A percentile compares a stretch with the other conserved stretches of the same genome.
Evolutionary conservation across 2,797 vertebrate species (phyloP).

Genomic region (Artibeus lituratus): DNA sequence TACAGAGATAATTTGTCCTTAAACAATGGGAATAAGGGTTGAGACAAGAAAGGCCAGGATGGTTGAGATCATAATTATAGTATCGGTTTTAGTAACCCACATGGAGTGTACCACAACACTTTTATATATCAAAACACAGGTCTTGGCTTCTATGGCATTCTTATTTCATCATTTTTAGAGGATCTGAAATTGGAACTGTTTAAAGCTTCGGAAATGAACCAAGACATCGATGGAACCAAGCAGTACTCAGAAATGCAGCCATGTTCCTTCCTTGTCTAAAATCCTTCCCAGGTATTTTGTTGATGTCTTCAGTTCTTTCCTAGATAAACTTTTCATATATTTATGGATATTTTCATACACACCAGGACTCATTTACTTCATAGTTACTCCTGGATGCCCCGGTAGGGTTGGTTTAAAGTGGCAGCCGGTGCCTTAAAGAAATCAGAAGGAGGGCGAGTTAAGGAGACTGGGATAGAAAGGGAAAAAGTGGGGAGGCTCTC

Average conservation of each 20-base stretch:
- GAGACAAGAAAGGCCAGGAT: neutral
- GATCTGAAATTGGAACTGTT: neutral
- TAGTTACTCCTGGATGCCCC: neutral
- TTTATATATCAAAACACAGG: neutral
- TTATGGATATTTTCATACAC: neutral
- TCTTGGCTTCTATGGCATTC: neutral
- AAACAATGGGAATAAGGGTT: neutral
- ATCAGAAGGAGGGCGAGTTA: neutral
- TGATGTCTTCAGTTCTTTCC: neutral
- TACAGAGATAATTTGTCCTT: neutral
- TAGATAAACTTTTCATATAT: neutral
- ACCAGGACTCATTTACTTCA: neutral
- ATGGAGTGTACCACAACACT: neutral
- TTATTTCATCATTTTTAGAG: neutral
- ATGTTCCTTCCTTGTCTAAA: neutral
- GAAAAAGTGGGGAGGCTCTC: rapidly evolving
- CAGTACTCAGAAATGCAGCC: neutral
- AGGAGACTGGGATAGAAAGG: neutral
- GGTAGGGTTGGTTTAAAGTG: neutral
- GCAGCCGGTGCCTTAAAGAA: neutral
- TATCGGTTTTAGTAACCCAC: neutral
- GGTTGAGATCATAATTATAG: neutral
- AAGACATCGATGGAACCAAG: neutral
- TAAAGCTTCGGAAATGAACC: neutral
- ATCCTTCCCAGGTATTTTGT: neutral